Evolutionary conservation across 2,888 invertebrate species (phyloP), one percentile per base, ranked within the genome.

Genomic region (Mythimna impura): DNA sequence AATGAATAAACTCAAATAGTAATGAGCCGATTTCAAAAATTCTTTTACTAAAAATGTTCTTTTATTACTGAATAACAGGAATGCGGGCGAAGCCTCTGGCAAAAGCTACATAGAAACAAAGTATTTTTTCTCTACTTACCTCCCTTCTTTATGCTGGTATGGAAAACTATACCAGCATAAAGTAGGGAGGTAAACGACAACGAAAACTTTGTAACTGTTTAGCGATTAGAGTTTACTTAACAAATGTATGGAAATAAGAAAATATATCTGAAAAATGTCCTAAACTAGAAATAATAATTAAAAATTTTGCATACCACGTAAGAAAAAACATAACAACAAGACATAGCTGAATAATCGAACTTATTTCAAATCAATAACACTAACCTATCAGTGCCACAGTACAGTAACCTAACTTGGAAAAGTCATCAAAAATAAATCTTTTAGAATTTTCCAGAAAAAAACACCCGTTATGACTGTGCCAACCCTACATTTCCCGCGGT

Each of bases 401-500:
- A n/a, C n/a, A n/a, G n/a, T n/a, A n/a, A n/a, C n/a, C n/a, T n/a
- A 5, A 78, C 14, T 25, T 55, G 3, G 0, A 55, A 62, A n/a
- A 54, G 0, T 5, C 6, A 36, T 22, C 3, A 17, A 52, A 30
- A 73, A 52, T 20, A 22, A 62, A 36, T 5, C 17, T 63, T 81
- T 65, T 60, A 71, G 67, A 80, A 83, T 77, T 71, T 73, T 76
- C 72, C 76, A 58, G 47, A 57, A 14, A 40, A 43, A 76, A 67
- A 50, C 40, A 70, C 58, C 61, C 69, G 55, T 66, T 70, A 78
- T 58, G 55, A 40, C 54, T 67, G 75, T 87, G 79, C 76, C 72
- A 63, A 82, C 88, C 66, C 62, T 88, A 88, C 85, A 72, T 70
- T 78, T 81, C 57, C 73, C 75, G 68, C 71, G 62, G 66, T 66